Conservation (phyloP, 2,113 vertebrate genomes). For the zebrafish (Danio rerio) region DNA sequence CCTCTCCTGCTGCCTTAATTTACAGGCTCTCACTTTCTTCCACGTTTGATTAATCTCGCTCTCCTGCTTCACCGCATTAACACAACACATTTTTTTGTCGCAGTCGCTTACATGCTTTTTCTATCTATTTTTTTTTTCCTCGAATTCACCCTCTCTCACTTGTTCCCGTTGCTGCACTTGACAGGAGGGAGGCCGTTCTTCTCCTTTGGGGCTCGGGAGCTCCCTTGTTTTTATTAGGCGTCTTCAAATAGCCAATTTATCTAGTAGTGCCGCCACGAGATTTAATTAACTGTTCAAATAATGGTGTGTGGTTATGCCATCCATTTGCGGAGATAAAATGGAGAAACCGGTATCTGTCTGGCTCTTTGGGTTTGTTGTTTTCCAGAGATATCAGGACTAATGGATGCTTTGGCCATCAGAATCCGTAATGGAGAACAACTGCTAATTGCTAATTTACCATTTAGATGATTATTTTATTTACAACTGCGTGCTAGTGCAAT, state of each 20-base stretch:
- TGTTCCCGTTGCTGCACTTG: neutral
- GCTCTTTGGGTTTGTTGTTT: neutral
- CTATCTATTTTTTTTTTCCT: neutral
- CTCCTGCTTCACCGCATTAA: neutral
- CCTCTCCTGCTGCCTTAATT: constrained; percentile 40
- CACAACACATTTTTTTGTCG: neutral
- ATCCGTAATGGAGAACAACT: neutral
- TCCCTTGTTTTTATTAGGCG: constrained; percentile 34
- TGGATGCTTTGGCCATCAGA: neutral
- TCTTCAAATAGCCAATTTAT: constrained; percentile 52
- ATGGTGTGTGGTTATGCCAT: constrained; percentile 8
- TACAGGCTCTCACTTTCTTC: neutral
- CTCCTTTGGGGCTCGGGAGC: constrained; percentile 6
- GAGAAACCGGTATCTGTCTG: neutral
- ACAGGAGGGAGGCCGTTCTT: neutral
- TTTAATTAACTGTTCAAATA: constrained; percentile 55
- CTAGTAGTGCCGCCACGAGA: constrained; percentile 30
- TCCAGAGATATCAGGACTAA: neutral
- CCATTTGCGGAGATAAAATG: constrained; percentile 30
- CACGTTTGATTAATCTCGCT: constrained; percentile 16
- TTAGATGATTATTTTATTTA: neutral
- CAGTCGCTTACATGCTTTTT: neutral
- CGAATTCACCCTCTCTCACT: neutral
- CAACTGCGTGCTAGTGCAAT: no score
- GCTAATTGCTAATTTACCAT: constrained; percentile 5